phyloP scores from a whole-genome alignment of 2,888 invertebrate species.

The Ectemnius cavifrons region DNA sequence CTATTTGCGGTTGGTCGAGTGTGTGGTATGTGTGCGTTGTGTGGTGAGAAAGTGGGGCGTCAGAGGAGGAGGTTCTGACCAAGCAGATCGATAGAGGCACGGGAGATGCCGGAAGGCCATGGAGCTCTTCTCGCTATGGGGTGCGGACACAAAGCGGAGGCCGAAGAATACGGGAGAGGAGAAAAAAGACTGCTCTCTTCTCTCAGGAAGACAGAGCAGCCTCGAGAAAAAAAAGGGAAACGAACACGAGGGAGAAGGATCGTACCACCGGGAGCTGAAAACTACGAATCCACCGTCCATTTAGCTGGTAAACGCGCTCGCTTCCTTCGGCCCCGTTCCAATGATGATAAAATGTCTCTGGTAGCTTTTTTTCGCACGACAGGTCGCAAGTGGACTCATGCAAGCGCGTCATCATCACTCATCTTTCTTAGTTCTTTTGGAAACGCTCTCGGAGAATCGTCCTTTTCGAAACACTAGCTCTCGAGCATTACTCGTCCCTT shows the following conservation, averaged over 20 bases:
- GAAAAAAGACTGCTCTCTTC: not conserved
- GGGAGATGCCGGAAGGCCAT: constrained; percentile 53
- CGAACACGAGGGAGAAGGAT: constrained; percentile 11
- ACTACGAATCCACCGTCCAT: constrained; percentile 27
- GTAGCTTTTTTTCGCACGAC: not conserved
- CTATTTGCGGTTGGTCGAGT: too few species aligned
- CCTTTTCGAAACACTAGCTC: too few species aligned
- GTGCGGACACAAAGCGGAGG: constrained; percentile 6
- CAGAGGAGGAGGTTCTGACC: too few species aligned
- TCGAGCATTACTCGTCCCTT: too few species aligned
- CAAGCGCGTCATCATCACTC: too few species aligned
- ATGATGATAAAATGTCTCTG: constrained; percentile 9
- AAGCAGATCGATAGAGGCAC: constrained; percentile 57
- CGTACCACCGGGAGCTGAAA: constrained; percentile 24
- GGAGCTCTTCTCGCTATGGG: constrained; percentile 50
- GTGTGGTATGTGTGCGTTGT: too few species aligned
- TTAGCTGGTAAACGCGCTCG: constrained; percentile 16
- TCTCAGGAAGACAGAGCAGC: not conserved
- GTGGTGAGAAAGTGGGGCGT: too few species aligned
- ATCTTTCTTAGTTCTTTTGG: too few species aligned
- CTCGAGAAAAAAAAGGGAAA: not conserved
- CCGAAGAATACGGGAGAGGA: constrained; percentile 1
- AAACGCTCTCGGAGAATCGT: too few species aligned
- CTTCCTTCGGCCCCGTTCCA: not conserved
- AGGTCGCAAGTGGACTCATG: too few species aligned